Evolutionary conservation across 2,888 invertebrate species (phyloP), one percentile per base, ranked within the genome.

Genomic region (Ectemnius lituratus): DNA sequence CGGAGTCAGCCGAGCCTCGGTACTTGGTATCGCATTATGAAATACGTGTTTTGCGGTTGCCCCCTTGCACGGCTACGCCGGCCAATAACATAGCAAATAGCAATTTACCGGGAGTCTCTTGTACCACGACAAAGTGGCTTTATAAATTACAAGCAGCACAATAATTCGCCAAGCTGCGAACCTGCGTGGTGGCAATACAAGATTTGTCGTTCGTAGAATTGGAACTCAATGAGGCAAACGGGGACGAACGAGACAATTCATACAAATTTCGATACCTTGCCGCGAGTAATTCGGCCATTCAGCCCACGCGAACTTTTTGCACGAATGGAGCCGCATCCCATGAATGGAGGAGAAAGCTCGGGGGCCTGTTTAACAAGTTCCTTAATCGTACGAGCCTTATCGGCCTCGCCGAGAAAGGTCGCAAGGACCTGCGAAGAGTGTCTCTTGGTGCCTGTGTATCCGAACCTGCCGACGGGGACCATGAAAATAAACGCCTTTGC

Each of bases 401-500:
- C 4, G 60, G 45, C 68, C 75, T 75, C 77, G 65, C 66, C 75
- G 81, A 80, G 75, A 66, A 61, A 67, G 49, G 65, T 67, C 69
- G 70, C 62, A n/a, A 46, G 49, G 67, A 64, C 67, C 45, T 68
- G 76, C 77, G 70, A 82, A 77, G 73, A 72, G 62, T 60, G n/a
- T 56, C 45, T 62, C 49, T 57, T 56, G 76, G 76, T 79, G 52
- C 5, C 67, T 81, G 73, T 67, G 72, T 37, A 68, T 68, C 65
- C 73, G 74, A 62, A 70, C 46, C 62, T 49, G 49, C 67, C 56
- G 65, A 56, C 62, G 76, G 61, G 75, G 37, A 47, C 57, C 70
- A 79, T 74, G 81, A 84, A 84, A 84, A 81, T 83, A 84, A 84
- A 84, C 83, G 75, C 67, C 71, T 27, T 20, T n/a, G 6, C 27